phyloP scores from a whole-genome alignment of 2,797 vertebrate genomes.

The Mus caroli region DNA sequence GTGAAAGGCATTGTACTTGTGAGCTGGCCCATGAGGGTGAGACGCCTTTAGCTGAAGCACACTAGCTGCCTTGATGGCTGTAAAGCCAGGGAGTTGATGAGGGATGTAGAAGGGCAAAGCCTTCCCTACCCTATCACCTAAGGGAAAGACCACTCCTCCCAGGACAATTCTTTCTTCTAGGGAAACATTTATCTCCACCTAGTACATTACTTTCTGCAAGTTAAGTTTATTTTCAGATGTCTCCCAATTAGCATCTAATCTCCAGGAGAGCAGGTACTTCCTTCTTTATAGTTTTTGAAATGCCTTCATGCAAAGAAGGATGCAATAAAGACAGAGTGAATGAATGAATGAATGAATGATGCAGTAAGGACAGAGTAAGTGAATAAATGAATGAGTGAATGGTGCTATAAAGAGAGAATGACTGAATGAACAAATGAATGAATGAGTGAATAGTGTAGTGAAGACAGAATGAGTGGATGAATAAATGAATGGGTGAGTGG shows the following conservation, averaged over 20 bases:
- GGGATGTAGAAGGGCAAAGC: background rate
- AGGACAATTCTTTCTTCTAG: background rate
- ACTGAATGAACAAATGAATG: too few relatives aligned
- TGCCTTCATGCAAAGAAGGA: too few relatives aligned
- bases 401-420: too few relatives aligned
- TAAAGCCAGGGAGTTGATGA: background rate
- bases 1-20: background rate
- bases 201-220: background rate
- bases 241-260: background rate
- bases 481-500: too few relatives aligned
- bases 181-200: background rate
- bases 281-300: too few relatives aligned
- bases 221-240: background rate
- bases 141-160: background rate
- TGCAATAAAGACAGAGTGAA: background rate
- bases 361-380: background rate
- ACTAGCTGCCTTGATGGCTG: fast-evolving
- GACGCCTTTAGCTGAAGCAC: fast-evolving
- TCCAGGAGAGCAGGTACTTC: background rate
- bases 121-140: background rate
- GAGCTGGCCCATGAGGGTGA: background rate
- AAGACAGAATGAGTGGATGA: too few relatives aligned
- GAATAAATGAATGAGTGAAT: background rate
- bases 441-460: too few relatives aligned
- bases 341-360: background rate